Conservation (phyloP, 1,140 invertebrate genomes). For the Drosophila guanche region DNA sequence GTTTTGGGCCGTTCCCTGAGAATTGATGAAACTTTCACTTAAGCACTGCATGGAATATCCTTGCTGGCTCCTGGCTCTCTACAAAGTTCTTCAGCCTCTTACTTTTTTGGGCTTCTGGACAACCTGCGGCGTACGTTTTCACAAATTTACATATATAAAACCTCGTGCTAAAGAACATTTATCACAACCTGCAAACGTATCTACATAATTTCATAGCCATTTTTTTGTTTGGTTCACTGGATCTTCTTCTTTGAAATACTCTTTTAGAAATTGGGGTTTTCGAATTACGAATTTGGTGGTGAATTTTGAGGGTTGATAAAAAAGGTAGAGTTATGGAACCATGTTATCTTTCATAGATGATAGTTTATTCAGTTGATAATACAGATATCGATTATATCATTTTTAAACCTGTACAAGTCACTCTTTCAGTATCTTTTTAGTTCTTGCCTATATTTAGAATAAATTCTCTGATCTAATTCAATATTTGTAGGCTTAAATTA, state of each 20-base stretch:
- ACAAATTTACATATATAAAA: slow-evolving; percentile 56
- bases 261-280: not conserved
- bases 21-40: slow-evolving; percentile 66
- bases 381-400: no score
- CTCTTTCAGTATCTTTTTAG: no score
- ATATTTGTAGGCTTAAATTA: not conserved
- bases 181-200: slow-evolving; percentile 56
- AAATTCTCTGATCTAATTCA: no score
- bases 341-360: no score
- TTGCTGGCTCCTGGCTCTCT: no score
- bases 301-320: no score
- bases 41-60: slow-evolving; percentile 36
- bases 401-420: no score
- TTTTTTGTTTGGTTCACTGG: not conserved
- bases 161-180: slow-evolving; percentile 48
- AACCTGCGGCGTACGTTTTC: slow-evolving; percentile 32
- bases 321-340: no score
- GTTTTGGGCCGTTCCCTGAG: slow-evolving; percentile 11
- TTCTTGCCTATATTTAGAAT: no score
- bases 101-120: slow-evolving; percentile 31
- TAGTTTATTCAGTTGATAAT: no score
- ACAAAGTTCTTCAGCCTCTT: not conserved
- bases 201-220: slow-evolving; percentile 49
- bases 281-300: no score
- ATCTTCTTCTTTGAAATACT: not conserved